These are phyloP conservation scores for Andricus grossulariae DNA, from an alignment of 1,140 invertebrate genomes.

Conservation along the genomic window DNA sequence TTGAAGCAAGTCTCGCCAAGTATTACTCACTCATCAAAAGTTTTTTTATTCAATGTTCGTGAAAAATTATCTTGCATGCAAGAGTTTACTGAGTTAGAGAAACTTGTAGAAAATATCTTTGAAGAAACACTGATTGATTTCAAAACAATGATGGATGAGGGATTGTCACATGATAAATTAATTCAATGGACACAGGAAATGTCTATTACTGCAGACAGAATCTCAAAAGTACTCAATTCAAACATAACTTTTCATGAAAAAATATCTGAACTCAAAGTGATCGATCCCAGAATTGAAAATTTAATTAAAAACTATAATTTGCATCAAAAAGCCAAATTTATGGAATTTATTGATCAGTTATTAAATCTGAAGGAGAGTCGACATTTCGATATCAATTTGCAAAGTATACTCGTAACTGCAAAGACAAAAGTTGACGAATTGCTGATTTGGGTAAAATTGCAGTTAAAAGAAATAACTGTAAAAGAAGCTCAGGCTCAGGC, in stretches of 20 bases:
- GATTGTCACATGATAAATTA: neutral
- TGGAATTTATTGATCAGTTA: constrained; percentile 16
- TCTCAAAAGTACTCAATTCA: neutral
- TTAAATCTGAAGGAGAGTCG: constrained; percentile 9
- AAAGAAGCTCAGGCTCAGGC: neutral
- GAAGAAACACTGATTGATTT: neutral
- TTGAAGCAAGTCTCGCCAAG: constrained; percentile 8
- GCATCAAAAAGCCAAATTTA: constrained; percentile 8
- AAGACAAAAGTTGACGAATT: constrained; percentile 26
- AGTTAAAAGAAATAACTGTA: constrained; percentile 2
- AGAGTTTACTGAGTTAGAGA: neutral
- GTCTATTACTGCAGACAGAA: neutral
- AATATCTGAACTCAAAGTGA: neutral
- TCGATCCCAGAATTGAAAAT: constrained; percentile 1
- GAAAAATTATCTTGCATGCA: constrained; percentile 10
- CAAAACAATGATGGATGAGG: neutral
- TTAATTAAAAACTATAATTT: neutral
- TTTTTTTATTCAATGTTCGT: constrained; percentile 3
- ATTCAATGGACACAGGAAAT: neutral
- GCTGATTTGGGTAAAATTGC: constrained; percentile 18
- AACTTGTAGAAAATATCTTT: neutral
- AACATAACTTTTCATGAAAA: neutral
- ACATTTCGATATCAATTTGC: constrained; percentile 21
- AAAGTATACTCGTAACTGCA: neutral
- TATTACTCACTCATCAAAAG: constrained; percentile 10